Conservation (phyloP, 2,797 vertebrate species). For the Dermochelys coriacea region DNA sequence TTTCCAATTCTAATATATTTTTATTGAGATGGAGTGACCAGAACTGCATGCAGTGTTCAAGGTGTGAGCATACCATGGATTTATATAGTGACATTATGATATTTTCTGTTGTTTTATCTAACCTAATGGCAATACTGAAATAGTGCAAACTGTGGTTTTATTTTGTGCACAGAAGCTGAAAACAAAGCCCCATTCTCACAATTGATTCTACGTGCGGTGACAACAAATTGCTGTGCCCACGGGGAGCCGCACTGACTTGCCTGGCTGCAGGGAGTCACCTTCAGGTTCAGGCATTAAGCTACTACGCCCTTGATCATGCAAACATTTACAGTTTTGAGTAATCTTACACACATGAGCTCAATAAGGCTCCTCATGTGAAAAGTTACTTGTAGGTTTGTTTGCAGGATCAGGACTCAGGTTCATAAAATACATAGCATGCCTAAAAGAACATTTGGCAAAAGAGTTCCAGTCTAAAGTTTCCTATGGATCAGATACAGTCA, state of each 20-base stretch:
- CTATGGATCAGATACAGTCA: not conserved
- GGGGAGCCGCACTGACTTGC: rapidly evolving
- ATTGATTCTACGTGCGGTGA: not conserved
- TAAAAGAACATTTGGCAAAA: not conserved
- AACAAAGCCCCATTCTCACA: not conserved
- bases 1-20: not conserved
- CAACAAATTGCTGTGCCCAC: not conserved
- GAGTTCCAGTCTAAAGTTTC: not conserved
- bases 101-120: not conserved
- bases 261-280: rapidly evolving
- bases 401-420: rapidly evolving
- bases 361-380: not conserved
- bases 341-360: not conserved
- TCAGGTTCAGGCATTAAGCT: rapidly evolving
- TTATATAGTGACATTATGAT: not conserved
- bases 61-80: not conserved
- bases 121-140: not conserved
- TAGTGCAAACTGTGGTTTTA: not conserved
- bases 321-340: not conserved
- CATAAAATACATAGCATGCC: rapidly evolving
- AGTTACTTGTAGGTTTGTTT: rapidly evolving
- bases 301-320: not conserved
- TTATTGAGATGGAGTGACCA: not conserved
- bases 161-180: not conserved
- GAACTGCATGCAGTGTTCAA: not conserved